These are phyloP conservation scores for Tokudaia muenninki DNA, from an alignment of 2,797 vertebrate genomes.

Conservation along the genomic window DNA sequence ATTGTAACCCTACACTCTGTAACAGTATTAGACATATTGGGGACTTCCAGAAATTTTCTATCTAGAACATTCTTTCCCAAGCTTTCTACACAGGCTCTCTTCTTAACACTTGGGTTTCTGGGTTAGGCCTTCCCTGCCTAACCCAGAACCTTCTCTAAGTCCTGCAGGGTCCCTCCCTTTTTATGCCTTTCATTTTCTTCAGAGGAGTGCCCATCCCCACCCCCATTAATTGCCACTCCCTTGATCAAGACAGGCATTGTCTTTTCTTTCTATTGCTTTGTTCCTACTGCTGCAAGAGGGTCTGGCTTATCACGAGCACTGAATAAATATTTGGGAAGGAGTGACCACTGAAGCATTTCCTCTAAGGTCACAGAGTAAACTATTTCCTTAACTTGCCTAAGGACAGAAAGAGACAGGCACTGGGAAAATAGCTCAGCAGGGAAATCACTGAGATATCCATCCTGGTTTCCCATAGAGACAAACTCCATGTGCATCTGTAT, in stretches of 20 bases:
- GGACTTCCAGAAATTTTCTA: background rate
- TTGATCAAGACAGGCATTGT: background rate
- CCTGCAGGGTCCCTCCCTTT: accelerated
- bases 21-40: background rate
- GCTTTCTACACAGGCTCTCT: background rate
- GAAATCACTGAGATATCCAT: background rate
- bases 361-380: background rate
- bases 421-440: background rate
- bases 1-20: background rate
- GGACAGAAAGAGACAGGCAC: background rate
- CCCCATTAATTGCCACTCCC: accelerated
- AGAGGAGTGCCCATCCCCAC: background rate
- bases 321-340: slow-evolving; percentile 7
- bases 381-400: background rate
- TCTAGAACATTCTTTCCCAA: background rate
- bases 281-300: background rate
- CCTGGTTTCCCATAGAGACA: background rate
- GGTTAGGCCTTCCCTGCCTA: background rate
- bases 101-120: background rate
- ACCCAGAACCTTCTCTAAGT: too few relatives aligned
- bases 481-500: background rate
- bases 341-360: background rate
- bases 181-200: background rate
- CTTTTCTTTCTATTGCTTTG: background rate
- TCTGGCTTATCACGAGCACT: background rate